Conservation (phyloP, 30 jellyfish, hydroid and myxozoan genomes). For the Clytia hemisphaerica region DNA sequence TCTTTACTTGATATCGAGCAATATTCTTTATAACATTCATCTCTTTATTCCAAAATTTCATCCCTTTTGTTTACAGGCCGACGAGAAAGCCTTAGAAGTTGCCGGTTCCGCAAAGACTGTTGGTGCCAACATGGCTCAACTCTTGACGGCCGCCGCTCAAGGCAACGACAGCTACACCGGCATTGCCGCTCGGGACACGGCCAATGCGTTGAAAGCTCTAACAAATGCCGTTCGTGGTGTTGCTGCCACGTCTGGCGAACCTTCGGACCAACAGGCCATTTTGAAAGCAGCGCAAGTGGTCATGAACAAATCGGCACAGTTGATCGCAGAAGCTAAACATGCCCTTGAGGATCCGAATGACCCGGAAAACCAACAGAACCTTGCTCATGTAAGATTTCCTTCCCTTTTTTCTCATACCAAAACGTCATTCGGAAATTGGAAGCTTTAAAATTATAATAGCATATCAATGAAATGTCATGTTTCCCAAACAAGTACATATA, state of each 20-base stretch:
- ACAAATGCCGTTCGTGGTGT: constrained; percentile 93
- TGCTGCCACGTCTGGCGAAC: constrained; percentile 81
- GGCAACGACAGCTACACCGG: constrained; percentile 98
- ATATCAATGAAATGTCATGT: too few species aligned
- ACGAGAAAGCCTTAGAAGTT: constrained; percentile 83
- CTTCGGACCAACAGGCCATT: constrained; percentile 81
- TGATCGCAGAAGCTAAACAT: constrained; percentile 87
- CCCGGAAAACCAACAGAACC: constrained; percentile 77
- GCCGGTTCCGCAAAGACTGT: constrained; percentile 96
- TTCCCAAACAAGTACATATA: too few species aligned
- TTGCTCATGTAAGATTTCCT: constrained; percentile 79
- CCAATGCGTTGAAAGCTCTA: constrained; percentile 78
- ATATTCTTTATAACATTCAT: too few species aligned
- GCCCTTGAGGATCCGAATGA: constrained; percentile 89
- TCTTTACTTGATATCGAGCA: too few species aligned
- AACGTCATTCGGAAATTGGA: too few species aligned
- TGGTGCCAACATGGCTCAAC: constrained; percentile 98
- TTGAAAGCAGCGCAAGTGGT: constrained; percentile 93
- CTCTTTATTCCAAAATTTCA: too few species aligned
- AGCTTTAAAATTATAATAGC: too few species aligned
- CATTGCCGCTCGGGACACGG: constrained; percentile 98
- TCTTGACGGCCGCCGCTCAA: constrained; percentile 97
- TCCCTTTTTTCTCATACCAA: too few species aligned
- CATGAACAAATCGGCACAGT: constrained; percentile 89
- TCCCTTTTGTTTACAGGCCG: too few species aligned